Evolutionary conservation across 2,113 vertebrate genomes (phyloP), one percentile per base, ranked within the genome.

Genomic region (Columbina picui): DNA sequence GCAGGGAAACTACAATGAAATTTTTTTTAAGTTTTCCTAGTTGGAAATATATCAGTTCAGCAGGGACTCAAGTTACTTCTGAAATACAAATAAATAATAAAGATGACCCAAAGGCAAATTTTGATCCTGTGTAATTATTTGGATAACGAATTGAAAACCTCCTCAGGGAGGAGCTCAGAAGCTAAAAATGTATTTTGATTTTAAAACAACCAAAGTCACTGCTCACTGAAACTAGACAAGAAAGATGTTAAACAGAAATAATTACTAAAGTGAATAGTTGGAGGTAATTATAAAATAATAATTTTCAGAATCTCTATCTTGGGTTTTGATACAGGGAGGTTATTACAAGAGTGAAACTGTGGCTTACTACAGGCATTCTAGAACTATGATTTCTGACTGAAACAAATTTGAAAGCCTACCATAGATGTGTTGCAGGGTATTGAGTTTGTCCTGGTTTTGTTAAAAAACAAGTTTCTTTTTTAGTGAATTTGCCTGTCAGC

Each of bases 401-500:
- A 78, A 64, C 3, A 55, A 74, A 50, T 64, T 69, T 82, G 22
- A 74, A 93, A 78, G 4, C 1, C 19, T 14, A 25, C 14, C 34
- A 55, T 13, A 41, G 25, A 60, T 6, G 14, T 21, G 4, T 45
- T 12, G 6, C 12, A 50, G 0, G 0, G 2, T 78, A 36, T 22
- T 76, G 30, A 60, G 25, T 55, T n/a, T n/a, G n/a, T n/a, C n/a
- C n/a, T n/a, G n/a, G n/a, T n/a, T n/a, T n/a, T n/a, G n/a, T n/a
- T n/a, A n/a, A n/a, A n/a, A n/a, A n/a, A n/a, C n/a, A n/a, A n/a
- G n/a, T n/a, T n/a, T n/a, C n/a, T n/a, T n/a, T n/a, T n/a, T n/a
- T n/a, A n/a, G n/a, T n/a, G n/a, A n/a, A n/a, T n/a, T n/a, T n/a
- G n/a, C n/a, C n/a, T n/a, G n/a, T n/a, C n/a, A n/a, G n/a, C n/a